Conservation (phyloP, 2,113 vertebrate species). For the Corynorhinus townsendii region DNA sequence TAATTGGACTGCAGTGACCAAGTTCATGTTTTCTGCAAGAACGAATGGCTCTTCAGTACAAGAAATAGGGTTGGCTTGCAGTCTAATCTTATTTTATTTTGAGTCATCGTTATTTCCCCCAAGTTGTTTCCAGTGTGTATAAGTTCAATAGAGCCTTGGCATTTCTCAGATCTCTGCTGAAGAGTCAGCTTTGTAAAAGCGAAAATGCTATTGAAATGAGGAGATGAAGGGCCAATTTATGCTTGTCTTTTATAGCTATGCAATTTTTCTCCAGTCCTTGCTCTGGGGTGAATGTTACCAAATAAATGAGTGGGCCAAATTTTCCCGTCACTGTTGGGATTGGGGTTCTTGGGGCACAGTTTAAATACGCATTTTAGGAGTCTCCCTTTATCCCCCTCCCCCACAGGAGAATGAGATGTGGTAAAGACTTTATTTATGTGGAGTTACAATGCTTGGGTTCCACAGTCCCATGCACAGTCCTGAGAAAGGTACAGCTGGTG, state of each 20-base stretch:
- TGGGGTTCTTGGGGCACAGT: too few relatives aligned
- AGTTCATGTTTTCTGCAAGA: neutral
- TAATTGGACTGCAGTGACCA: neutral
- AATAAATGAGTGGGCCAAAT: too few relatives aligned
- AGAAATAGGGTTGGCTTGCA: neutral
- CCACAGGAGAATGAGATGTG: too few relatives aligned
- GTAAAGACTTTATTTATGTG: too few relatives aligned
- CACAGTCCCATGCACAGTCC: too few relatives aligned
- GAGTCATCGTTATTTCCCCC: neutral
- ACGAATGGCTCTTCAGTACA: neutral
- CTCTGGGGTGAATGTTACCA: neutral
- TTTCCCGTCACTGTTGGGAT: too few relatives aligned
- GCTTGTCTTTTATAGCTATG: neutral
- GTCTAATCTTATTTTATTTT: neutral
- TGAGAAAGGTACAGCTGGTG: too few relatives aligned
- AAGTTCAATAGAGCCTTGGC: neutral
- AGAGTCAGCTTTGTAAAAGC: neutral
- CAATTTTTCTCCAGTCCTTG: neutral
- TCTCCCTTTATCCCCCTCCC: accelerated
- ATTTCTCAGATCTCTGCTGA: neutral
- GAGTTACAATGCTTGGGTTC: too few relatives aligned
- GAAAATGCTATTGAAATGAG: neutral
- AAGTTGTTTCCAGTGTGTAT: neutral
- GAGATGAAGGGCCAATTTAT: neutral
- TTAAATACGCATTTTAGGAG: too few relatives aligned